A percentile compares a stretch with the other conserved stretches of the same genome.
Conservation (phyloP, 2,888 invertebrate species). For the Chloromyia formosa region DNA sequence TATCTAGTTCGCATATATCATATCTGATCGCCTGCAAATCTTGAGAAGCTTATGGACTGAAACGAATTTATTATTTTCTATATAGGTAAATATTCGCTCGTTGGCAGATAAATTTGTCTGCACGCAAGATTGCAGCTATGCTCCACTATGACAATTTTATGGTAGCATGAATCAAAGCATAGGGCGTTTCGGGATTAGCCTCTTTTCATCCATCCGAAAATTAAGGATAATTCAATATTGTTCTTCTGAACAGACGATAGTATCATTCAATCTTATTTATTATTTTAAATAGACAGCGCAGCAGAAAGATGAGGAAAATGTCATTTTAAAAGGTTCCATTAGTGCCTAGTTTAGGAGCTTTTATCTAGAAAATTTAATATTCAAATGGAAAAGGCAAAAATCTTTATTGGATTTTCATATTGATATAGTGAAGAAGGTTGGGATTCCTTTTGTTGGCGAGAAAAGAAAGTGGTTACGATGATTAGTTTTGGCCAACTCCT, state of each 20-base stretch:
- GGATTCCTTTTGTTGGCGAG: too few species aligned
- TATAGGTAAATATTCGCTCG: background rate
- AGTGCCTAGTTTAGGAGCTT: background rate
- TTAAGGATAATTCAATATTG: background rate
- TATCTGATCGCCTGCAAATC: background rate
- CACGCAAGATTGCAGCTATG: background rate
- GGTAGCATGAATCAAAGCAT: background rate
- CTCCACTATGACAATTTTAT: background rate
- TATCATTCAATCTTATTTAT: conserved; percentile 1
- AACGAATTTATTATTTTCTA: conserved; percentile 21
- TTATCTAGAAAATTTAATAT: background rate
- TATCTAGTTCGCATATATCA: too few species aligned
- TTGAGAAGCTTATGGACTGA: conserved; percentile 16
- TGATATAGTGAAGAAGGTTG: too few species aligned
- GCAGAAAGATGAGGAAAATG: background rate
- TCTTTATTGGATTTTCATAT: background rate
- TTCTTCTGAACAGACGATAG: background rate
- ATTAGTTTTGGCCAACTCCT: too few species aligned
- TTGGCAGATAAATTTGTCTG: background rate
- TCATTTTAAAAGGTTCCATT: conserved; percentile 6
- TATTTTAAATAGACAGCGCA: too few species aligned
- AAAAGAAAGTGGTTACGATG: too few species aligned
- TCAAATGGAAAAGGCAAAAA: background rate
- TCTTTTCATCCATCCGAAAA: background rate
- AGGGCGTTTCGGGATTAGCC: background rate